phyloP scores from a whole-genome alignment of 2,797 vertebrate species.

The Eurystomus glaucurus region DNA sequence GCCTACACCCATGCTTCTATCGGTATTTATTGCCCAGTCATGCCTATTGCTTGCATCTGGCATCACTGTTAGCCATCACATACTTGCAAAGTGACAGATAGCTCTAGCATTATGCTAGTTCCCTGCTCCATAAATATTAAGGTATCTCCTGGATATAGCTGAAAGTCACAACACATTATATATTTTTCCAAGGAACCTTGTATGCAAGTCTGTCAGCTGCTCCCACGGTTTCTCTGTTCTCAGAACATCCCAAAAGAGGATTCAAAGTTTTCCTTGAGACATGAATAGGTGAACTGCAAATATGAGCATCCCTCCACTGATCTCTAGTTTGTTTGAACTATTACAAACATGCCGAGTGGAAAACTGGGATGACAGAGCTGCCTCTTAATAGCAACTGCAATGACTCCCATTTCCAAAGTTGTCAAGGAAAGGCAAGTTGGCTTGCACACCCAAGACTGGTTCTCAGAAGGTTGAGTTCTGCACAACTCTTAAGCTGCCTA shows the following conservation, averaged over 20 bases:
- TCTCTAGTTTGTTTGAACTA: background rate
- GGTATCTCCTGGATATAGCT: background rate
- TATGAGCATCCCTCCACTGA: background rate
- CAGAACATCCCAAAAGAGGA: background rate
- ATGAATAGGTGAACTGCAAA: constrained; percentile 7
- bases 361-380: background rate
- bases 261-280: background rate
- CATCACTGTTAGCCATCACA: background rate
- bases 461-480: background rate
- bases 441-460: background rate
- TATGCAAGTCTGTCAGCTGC: background rate
- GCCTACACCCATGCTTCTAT: background rate
- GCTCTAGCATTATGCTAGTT: background rate
- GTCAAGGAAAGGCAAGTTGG: background rate
- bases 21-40: background rate
- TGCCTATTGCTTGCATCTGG: background rate
- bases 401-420: background rate
- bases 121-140: constrained; percentile 10
- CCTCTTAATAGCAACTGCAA: background rate
- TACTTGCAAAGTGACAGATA: background rate
- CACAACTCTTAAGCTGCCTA: background rate
- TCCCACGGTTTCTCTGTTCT: background rate
- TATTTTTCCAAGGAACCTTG: background rate
- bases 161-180: background rate
- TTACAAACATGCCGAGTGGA: background rate